Percentiles rank a stretch among this genome's conserved stretches.
phyloP scores from a whole-genome alignment of 2,888 invertebrate species.

The Gnatocerus cornutus region DNA sequence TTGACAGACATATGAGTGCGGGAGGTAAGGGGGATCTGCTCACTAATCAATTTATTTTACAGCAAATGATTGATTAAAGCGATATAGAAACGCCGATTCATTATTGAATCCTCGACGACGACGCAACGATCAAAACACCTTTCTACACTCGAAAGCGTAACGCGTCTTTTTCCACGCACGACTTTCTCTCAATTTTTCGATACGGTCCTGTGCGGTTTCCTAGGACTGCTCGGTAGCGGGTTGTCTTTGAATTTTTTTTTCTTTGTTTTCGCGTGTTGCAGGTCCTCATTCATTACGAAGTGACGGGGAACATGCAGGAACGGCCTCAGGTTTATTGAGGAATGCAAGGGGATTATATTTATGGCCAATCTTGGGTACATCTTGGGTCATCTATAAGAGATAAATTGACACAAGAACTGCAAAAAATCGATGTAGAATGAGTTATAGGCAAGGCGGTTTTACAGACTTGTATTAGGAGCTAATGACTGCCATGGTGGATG shows the following conservation, averaged over 20 bases:
- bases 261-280: slow-evolving; percentile 22
- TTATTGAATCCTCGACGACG: slow-evolving; percentile 59
- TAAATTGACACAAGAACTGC: slow-evolving; percentile 59
- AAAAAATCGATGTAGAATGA: slow-evolving; percentile 36
- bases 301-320: slow-evolving; percentile 68
- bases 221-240: slow-evolving; percentile 34
- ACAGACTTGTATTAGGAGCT: slow-evolving; percentile 24
- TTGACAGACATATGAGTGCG: slow-evolving; percentile 63
- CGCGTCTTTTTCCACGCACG: slow-evolving; percentile 29
- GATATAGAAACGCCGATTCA: slow-evolving; percentile 69
- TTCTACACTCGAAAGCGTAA: neutral
- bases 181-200: slow-evolving; percentile 39
- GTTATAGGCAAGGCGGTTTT: slow-evolving; percentile 24
- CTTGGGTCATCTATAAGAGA: slow-evolving; percentile 65
- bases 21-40: slow-evolving; percentile 61
- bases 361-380: slow-evolving; percentile 66
- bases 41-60: slow-evolving; percentile 70
- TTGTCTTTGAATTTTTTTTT: slow-evolving; percentile 21
- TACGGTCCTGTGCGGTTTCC: slow-evolving; percentile 26
- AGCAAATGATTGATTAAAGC: slow-evolving; percentile 68
- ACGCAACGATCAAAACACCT: slow-evolving; percentile 5
- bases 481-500: slow-evolving; percentile 16
- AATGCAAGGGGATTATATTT: slow-evolving; percentile 68
- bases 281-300: slow-evolving; percentile 66
- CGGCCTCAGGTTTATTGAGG: slow-evolving; percentile 68